A percentile compares a stretch with the other conserved stretches of the same genome.
These are phyloP conservation scores for Hirtodrosophila confusa DNA, from an alignment of 2,888 invertebrate species.

Conservation along the genomic window DNA sequence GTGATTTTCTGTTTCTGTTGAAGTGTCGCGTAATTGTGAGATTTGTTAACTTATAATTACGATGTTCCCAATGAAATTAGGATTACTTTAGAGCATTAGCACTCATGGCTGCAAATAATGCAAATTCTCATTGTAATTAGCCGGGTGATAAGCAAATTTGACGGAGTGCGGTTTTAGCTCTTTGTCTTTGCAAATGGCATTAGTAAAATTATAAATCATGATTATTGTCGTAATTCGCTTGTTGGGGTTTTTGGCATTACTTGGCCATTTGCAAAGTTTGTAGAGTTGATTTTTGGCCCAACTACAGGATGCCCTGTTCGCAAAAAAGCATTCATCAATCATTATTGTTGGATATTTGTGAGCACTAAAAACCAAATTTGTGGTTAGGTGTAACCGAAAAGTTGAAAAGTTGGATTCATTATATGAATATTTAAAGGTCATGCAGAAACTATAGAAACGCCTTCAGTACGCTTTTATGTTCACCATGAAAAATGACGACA, in stretches of 20 bases:
- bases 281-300: background rate
- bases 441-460: constrained; percentile 4
- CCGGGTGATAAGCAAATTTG: constrained; percentile 4
- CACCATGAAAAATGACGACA: constrained; percentile 56
- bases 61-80: background rate
- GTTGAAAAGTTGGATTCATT: constrained; percentile 12
- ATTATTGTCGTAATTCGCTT: constrained; percentile 7
- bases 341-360: constrained; percentile 41
- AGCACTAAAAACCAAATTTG: constrained; percentile 22
- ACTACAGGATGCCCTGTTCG: background rate
- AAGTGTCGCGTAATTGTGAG: constrained; percentile 11
- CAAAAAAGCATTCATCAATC: constrained; percentile 61
- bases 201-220: constrained; percentile 7
- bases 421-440: constrained; percentile 68
- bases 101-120: too few species aligned
- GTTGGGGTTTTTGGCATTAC: too few species aligned
- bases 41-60: constrained; percentile 24
- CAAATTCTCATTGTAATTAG: constrained; percentile 20
- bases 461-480: constrained; percentile 43
- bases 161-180: background rate
- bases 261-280: background rate
- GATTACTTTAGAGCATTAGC: background rate
- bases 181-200: constrained; percentile 5
- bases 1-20: background rate
- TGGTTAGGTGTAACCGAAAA: background rate